These are phyloP conservation scores for Leptinotarsa defecta DNA, from an alignment of 1,140 invertebrate species.

Conservation along the genomic window DNA sequence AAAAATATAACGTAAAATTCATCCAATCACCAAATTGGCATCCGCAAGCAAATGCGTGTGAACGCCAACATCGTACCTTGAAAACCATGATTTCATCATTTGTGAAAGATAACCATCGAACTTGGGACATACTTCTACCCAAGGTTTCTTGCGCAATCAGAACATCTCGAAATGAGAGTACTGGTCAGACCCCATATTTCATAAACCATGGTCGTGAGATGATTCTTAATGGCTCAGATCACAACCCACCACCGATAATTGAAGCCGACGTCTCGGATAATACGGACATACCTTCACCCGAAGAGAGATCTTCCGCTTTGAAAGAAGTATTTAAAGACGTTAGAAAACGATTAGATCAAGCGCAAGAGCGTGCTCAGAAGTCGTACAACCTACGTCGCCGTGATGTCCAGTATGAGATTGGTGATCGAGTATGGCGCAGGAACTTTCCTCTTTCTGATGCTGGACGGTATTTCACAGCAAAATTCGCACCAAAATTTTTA, in stretches of 20 bases:
- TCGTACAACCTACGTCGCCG: no score
- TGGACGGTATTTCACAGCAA: neutral
- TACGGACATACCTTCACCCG: no score
- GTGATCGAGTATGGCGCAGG: no score
- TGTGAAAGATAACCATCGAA: slow-evolving; percentile 45
- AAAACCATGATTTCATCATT: slow-evolving; percentile 44
- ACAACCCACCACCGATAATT: neutral
- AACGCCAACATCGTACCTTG: neutral
- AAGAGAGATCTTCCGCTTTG: no score
- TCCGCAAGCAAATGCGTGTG: neutral
- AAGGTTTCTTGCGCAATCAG: slow-evolving; percentile 43
- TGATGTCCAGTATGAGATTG: no score
- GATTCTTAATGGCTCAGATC: slow-evolving; percentile 9
- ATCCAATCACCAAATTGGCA: neutral
- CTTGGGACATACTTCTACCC: slow-evolving; percentile 46
- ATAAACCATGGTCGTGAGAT: slow-evolving; percentile 38
- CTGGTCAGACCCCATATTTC: slow-evolving; percentile 44
- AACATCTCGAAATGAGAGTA: slow-evolving; percentile 45
- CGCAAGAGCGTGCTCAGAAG: neutral
- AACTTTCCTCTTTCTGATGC: no score
- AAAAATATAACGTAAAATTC: neutral
- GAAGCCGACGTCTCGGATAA: neutral
- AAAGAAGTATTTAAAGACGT: no score
- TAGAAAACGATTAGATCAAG: neutral
- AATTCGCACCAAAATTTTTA: neutral